Conservation (phyloP, 2,888 invertebrate genomes). For the Eurytoma californica region DNA sequence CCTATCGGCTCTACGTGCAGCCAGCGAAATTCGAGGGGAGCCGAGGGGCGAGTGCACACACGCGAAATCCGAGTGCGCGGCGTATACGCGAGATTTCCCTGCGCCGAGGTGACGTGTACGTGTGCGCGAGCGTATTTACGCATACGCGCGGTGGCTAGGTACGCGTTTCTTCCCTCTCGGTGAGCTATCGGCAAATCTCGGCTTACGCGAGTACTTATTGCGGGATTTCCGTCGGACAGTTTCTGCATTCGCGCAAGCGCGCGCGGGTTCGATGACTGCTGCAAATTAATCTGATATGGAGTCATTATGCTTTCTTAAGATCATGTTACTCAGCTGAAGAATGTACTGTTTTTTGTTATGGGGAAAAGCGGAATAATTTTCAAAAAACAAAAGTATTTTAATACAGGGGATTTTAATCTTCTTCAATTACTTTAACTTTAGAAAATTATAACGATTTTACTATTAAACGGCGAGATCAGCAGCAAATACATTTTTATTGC, state of each 20-base stretch:
- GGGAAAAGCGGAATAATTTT: too few relatives aligned
- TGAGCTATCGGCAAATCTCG: slow-evolving; percentile 17
- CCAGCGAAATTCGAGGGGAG: slow-evolving; percentile 24
- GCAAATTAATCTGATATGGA: slow-evolving; percentile 23
- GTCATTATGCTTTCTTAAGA: not conserved
- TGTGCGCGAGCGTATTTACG: slow-evolving; percentile 19
- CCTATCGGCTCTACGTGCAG: slow-evolving; percentile 25
- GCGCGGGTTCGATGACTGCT: not conserved
- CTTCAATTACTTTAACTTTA: too few relatives aligned
- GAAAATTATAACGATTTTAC: too few relatives aligned
- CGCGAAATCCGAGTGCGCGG: not conserved
- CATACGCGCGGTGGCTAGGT: not conserved
- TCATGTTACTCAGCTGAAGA: too few relatives aligned
- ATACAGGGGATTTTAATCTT: too few relatives aligned
- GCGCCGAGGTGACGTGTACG: not conserved
- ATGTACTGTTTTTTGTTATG: too few relatives aligned
- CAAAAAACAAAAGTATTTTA: too few relatives aligned
- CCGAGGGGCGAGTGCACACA: not conserved
- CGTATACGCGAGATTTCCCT: not conserved
- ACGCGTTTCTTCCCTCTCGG: slow-evolving; percentile 30
- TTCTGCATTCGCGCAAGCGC: slow-evolving; percentile 13
- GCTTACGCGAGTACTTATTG: slow-evolving; percentile 36
- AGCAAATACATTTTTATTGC: too few relatives aligned
- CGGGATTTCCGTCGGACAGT: slow-evolving; percentile 30
- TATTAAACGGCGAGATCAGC: too few relatives aligned